These are phyloP conservation scores for Apoda limacodes DNA, from an alignment of 2,888 invertebrate genomes.

Conservation along the genomic window DNA sequence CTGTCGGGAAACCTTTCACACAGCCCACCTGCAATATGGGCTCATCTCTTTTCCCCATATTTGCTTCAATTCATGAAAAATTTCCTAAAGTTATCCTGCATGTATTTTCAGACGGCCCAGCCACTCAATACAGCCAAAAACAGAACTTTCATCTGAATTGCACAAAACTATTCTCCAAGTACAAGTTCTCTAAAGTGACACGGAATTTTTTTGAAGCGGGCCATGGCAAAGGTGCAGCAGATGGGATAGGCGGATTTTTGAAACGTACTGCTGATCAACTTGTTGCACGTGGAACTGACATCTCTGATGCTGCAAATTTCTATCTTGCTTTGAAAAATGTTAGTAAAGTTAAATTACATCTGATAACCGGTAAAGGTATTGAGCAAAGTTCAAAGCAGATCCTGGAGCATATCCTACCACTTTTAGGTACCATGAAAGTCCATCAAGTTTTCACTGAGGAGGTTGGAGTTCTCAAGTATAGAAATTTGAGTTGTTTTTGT, in stretches of 20 bases:
- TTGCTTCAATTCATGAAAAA: no score
- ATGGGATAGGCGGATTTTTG: constrained; percentile 5
- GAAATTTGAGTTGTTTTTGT: no score
- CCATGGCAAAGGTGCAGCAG: constrained; percentile 12
- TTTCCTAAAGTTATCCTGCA: neutral
- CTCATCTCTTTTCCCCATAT: constrained; percentile 7
- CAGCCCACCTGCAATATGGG: constrained; percentile 7
- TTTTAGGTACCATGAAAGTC: no score
- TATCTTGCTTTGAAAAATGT: no score
- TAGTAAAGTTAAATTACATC: no score
- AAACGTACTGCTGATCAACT: no score
- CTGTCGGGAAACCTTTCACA: constrained; percentile 5
- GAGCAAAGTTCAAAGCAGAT: no score
- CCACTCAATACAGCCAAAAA: constrained; percentile 2
- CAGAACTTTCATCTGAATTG: constrained; percentile 3
- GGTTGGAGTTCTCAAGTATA: no score
- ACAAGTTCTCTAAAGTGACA: constrained; percentile 9
- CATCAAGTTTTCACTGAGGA: no score
- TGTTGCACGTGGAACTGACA: constrained; percentile 10
- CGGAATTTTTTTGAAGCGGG: constrained; percentile 14
- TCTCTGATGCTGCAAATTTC: constrained; percentile 13
- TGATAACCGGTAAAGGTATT: constrained; percentile 2
- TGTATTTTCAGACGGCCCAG: constrained; percentile 3
- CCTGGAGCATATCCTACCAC: no score
- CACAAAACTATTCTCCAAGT: constrained; percentile 3